These are phyloP conservation scores for Pristionchus arcanus DNA, from an alignment of 2,888 invertebrate species.

Conservation along the genomic window DNA sequence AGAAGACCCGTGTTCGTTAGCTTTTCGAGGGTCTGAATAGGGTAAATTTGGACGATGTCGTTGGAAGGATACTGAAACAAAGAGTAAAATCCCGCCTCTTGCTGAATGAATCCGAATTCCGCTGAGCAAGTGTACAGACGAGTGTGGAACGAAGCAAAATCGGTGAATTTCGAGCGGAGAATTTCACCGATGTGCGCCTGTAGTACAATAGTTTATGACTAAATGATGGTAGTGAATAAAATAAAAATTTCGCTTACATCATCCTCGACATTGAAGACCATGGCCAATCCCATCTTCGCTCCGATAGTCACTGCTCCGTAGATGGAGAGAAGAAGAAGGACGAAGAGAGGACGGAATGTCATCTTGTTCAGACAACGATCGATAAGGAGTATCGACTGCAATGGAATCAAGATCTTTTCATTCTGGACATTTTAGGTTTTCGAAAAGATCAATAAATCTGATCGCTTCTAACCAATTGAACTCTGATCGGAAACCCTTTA, in stretches of 20 bases:
- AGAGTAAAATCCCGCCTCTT: conserved; percentile 76
- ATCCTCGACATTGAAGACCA: conserved; percentile 79
- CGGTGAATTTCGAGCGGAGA: conserved; percentile 85
- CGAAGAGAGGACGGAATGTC: conserved; percentile 65
- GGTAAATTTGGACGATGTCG: not conserved
- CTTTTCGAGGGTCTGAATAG: conserved; percentile 81
- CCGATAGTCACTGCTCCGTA: not conserved
- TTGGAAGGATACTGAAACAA: not conserved
- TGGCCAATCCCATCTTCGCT: conserved; percentile 44
- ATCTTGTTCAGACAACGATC: conserved; percentile 58
- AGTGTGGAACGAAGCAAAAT: conserved; percentile 87
- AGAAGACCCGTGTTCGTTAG: conserved; percentile 83
- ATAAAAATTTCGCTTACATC: conserved; percentile 79
- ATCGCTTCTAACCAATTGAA: too few species aligned
- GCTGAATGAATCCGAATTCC: conserved; percentile 87
- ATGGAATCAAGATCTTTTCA: not conserved
- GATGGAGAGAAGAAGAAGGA: conserved; percentile 57
- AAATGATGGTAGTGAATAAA: too few species aligned
- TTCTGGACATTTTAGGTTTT: too few species aligned
- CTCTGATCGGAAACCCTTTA: not conserved
- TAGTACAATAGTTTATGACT: too few species aligned
- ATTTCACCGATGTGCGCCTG: conserved; percentile 87
- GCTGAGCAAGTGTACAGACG: conserved; percentile 88
- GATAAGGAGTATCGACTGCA: conserved; percentile 63
- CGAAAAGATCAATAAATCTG: too few species aligned